A percentile compares a stretch with the other conserved stretches of the same genome.
These are phyloP conservation scores for Drosophila busckii DNA, from an alignment of 1,140 invertebrate genomes.

Conservation along the genomic window DNA sequence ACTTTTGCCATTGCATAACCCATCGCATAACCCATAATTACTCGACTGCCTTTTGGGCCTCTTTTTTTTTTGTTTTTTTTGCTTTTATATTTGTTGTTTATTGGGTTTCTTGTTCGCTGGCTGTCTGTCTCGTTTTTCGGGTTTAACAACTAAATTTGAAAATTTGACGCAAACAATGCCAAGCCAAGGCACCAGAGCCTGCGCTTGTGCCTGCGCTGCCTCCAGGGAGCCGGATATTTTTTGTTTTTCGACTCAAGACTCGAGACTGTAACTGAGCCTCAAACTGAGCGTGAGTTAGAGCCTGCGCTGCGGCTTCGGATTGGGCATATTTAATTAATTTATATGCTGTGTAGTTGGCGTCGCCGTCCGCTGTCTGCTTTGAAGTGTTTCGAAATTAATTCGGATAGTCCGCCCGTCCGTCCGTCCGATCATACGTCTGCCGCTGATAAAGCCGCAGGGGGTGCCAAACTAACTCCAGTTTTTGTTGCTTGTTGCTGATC, in stretches of 20 bases:
- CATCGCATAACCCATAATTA: constrained; percentile 63
- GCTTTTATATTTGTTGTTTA: constrained; percentile 13
- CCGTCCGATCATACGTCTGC: constrained; percentile 12
- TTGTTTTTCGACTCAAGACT: constrained; percentile 16
- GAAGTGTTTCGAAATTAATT: constrained; percentile 77
- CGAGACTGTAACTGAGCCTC: not conserved
- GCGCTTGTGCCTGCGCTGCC: constrained; percentile 20
- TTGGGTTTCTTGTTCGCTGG: not conserved
- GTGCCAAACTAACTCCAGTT: constrained; percentile 56
- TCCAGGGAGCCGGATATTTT: constrained; percentile 39
- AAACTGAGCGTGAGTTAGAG: not conserved
- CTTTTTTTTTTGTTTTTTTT: constrained; percentile 51
- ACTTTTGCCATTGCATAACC: constrained; percentile 64
- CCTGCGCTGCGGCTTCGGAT: constrained; percentile 3
- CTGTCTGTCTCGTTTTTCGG: constrained; percentile 72
- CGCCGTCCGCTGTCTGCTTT: constrained; percentile 48
- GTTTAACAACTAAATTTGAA: constrained; percentile 77
- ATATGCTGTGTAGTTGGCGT: constrained; percentile 51
- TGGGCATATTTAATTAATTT: constrained; percentile 75
- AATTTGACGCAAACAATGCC: constrained; percentile 73
- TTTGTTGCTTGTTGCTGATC: constrained; percentile 20
- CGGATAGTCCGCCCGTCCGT: constrained; percentile 54
- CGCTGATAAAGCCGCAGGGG: constrained; percentile 36
- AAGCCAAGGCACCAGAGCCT: constrained; percentile 15
- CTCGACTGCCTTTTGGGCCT: constrained; percentile 23